Evolutionary conservation across 2,113 vertebrate species (phyloP).

Genomic region (Sphyrna mokarran): DNA sequence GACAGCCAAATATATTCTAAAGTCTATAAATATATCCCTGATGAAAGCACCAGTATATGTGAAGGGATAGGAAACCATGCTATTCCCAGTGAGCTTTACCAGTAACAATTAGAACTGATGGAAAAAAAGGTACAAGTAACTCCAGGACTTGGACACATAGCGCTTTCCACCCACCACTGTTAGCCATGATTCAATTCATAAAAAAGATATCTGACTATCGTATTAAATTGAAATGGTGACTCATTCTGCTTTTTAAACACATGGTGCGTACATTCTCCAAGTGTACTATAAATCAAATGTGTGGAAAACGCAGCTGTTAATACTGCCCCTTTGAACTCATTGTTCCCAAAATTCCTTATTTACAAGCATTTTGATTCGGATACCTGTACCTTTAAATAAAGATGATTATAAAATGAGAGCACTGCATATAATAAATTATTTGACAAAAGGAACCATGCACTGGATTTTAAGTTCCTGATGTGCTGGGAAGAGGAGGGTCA

Average conservation of each 20-base stretch:
- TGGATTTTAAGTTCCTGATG: neutral
- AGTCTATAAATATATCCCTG: conserved; percentile 51
- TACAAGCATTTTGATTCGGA: conserved; percentile 22
- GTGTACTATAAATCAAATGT: neutral
- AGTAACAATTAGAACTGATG: neutral
- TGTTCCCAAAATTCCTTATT: neutral
- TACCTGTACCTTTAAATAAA: neutral
- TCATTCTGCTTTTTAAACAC: neutral
- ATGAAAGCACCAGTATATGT: conserved; percentile 61
- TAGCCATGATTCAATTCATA: neutral
- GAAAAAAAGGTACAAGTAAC: neutral
- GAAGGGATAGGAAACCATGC: conserved; percentile 39
- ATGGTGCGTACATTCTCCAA: neutral
- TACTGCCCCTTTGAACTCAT: neutral
- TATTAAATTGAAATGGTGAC: neutral
- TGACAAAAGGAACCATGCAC: neutral
- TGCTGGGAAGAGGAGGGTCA: neutral
- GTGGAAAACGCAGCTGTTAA: neutral
- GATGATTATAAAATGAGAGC: neutral
- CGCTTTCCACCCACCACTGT: neutral
- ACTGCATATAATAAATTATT: neutral
- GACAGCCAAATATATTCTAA: conserved; percentile 57
- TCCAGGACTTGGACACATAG: neutral
- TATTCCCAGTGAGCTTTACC: neutral
- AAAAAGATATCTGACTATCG: neutral